A percentile compares a stretch with the other conserved stretches of the same genome.
Evolutionary conservation across 1,140 invertebrate genomes (phyloP).

Genomic region (Drosophila bipectinata): DNA sequence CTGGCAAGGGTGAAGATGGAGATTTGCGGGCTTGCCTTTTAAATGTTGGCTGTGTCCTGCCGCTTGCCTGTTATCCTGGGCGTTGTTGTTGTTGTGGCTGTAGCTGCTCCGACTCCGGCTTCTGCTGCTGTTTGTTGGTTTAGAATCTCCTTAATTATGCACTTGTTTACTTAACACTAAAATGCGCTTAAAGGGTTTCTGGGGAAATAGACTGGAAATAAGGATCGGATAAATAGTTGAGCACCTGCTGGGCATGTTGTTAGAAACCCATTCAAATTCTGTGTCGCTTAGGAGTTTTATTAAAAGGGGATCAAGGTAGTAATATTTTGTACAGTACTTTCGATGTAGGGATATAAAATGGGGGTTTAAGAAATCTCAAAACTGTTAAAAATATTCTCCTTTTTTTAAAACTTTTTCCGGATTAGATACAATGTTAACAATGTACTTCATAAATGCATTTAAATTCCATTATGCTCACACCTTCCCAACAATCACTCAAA

Average conservation of each 20-base stretch:
- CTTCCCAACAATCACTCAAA: conserved; percentile 35
- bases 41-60: conserved; percentile 44
- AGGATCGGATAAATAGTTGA: conserved; percentile 34
- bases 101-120: neutral
- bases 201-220: conserved; percentile 48
- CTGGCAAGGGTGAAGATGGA: neutral
- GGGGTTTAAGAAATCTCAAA: too few relatives aligned
- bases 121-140: conserved; percentile 37
- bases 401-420: neutral
- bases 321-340: neutral
- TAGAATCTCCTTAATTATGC: conserved; percentile 62
- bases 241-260: conserved; percentile 5
- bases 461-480: conserved; percentile 52
- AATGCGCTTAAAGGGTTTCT: conserved; percentile 53
- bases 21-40: conserved; percentile 41
- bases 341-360: too few relatives aligned
- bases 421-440: conserved; percentile 32
- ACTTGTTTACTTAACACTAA: conserved; percentile 59
- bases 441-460: conserved; percentile 11
- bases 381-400: neutral
- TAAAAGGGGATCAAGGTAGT: neutral
- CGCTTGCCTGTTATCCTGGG: conserved; percentile 19
- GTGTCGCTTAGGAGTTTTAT: neutral
- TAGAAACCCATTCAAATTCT: neutral
- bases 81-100: neutral